Base-by-base conservation (phyloP, 2,888 invertebrate species). In the Asteroscopus sphinx region DNA sequence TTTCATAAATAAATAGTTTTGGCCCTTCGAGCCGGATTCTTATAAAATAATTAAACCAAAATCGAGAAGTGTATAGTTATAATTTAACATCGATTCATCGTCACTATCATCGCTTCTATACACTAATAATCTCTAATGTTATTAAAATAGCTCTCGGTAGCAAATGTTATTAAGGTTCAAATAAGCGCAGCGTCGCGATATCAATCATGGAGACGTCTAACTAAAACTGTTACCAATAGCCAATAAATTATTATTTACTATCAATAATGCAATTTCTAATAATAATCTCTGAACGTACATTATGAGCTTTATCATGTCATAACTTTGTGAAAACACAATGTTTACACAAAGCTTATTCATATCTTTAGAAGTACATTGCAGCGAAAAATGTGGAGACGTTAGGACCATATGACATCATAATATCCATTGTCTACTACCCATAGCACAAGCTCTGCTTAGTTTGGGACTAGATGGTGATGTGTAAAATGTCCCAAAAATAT, bases 171-270 rank as follows among this genome's bases (percentile, higher is more conserved):
- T 71, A 66, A 35, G 47, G 59, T 57, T 71, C 58, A 71, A 51
- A 39, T 71, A 52, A 35, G 15, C 26, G 46, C 42, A 28, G 67
- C 51, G 28, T 56, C 45, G 21, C 41, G 12, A 32, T 67, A 72
- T 67, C 68, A 72, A 67, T 67, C 67, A 67, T 67, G 26, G 32
- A 13, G 59, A 71, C 52, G 48, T 67, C 67, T 67, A 52, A 67
- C 66, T 52, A 35, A 45, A 66, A 66, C 36, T 47, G 45, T 53
- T 67, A 52, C 45, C 36, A 48, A 58, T 58, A 56, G 12, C 45
- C 30, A 6, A 16, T 17, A 25, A 39, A 4, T 53, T 33, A 25
- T 49, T 0, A 21, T 17, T 45, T 45, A 52, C 44, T 49, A 35
- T 11, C 32, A 67, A 42, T 67, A 41, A 67, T 52, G 45, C 0